Percentiles rank a stretch among this genome's conserved stretches.
Evolutionary conservation across 1,140 invertebrate species (phyloP).

Genomic region (Bombus picipes): DNA sequence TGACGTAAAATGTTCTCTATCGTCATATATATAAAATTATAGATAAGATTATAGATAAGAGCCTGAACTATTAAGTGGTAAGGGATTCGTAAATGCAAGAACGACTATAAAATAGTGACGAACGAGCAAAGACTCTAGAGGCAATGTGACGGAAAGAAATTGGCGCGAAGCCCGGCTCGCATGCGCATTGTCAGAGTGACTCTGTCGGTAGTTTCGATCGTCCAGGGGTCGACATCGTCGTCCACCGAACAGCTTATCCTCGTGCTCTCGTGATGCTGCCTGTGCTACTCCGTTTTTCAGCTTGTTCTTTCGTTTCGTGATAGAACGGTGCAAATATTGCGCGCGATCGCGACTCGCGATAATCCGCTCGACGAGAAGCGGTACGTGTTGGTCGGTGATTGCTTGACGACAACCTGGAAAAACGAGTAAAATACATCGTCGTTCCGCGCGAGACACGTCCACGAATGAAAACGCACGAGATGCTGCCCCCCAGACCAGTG

Average conservation of each 20-base stretch:
- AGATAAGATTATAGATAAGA: too few relatives aligned
- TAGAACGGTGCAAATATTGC: not conserved
- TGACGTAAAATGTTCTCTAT: too few relatives aligned
- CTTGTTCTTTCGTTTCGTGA: slow-evolving; percentile 27
- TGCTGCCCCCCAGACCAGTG: slow-evolving; percentile 18
- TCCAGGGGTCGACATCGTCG: slow-evolving; percentile 63
- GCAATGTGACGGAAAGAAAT: slow-evolving; percentile 53
- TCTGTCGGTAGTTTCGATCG: slow-evolving; percentile 74
- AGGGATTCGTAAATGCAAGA: too few relatives aligned
- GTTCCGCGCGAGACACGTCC: slow-evolving; percentile 8
- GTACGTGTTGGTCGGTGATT: not conserved
- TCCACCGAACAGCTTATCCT: slow-evolving; percentile 48
- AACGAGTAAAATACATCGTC: not conserved
- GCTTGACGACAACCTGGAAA: not conserved
- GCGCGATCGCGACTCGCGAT: too few relatives aligned
- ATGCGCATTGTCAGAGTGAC: slow-evolving; percentile 58
- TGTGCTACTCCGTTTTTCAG: slow-evolving; percentile 4
- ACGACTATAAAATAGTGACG: not conserved
- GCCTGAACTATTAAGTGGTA: too few relatives aligned
- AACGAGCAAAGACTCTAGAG: not conserved
- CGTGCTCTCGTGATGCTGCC: slow-evolving; percentile 61
- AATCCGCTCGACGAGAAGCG: too few relatives aligned
- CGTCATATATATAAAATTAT: too few relatives aligned
- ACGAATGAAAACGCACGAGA: slow-evolving; percentile 10
- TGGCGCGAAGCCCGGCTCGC: slow-evolving; percentile 47